Evolutionary conservation across 1,140 invertebrate genomes (phyloP), one percentile per base, ranked within the genome.

Genomic region (Hestina assimilis): DNA sequence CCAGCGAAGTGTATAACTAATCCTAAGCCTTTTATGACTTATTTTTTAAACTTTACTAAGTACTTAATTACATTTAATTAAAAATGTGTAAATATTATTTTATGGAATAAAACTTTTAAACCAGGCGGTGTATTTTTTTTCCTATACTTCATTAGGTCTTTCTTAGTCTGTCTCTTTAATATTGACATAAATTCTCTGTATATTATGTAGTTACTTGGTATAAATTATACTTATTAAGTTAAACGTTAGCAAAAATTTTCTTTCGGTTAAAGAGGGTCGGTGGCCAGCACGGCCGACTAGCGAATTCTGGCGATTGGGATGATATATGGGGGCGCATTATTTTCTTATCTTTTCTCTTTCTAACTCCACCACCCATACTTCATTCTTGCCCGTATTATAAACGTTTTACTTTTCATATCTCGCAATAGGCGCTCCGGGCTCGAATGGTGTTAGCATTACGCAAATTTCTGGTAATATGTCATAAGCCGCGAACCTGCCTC

Each of bases 311-410:
- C 72, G 79, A 80, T 84, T 87, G 75, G 74, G 72, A 83, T 87
- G 78, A 83, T 83, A 83, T 84, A 84, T 82, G 78, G 68, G 66
- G 72, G 74, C 69, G 78, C 72, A 82, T 84, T 84, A 84, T 81
- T 81, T 84, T 83, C 81, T 83, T 84, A 84, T 84, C 81, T 84
- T 84, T 78, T 76, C 72, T 82, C 69, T 78, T 82, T 74, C 77
- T 81, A 81, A 80, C 79, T 67, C 69, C 65, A 79, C 71, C 74
- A 59, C 53, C 70, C 81, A 84, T 84, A 81, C 77, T 83, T 86
- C 77, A 86, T 82, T 81, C 70, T 59, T 69, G 56, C 68, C 74
- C 69, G 75, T 72, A 80, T 84, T 87, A 83, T 80, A 79, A 82
- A 75, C 79, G 79, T 74, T 83, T 79, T 86, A 79, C 73, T 79